Percentiles rank a stretch among this genome's conserved stretches.
These are phyloP conservation scores for Euphonia xanthogaster DNA, from an alignment of 2,797 vertebrate genomes.

Conservation along the genomic window DNA sequence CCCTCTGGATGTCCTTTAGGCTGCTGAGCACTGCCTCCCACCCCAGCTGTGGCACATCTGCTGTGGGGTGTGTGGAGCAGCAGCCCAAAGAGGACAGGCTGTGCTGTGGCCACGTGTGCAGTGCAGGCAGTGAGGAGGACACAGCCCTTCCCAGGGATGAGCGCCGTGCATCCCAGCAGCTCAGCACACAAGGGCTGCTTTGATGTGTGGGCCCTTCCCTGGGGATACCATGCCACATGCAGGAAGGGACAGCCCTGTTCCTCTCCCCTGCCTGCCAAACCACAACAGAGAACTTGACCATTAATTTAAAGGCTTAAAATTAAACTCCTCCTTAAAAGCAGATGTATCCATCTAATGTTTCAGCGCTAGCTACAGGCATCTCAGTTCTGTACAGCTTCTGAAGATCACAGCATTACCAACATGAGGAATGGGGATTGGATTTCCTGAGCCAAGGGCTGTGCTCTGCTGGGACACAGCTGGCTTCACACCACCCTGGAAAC, in stretches of 20 bases:
- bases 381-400: background rate
- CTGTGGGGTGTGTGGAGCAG: background rate
- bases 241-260: background rate
- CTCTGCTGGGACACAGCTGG: background rate
- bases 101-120: rapidly evolving
- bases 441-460: background rate
- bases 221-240: background rate
- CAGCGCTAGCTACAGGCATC: background rate
- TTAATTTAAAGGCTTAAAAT: background rate
- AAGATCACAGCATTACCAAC: background rate
- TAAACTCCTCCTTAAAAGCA: background rate
- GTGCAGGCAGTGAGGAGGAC: background rate
- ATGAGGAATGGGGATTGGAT: background rate
- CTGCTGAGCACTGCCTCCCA: background rate
- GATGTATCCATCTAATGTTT: background rate
- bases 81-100: background rate
- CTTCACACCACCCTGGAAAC: background rate
- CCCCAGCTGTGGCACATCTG: background rate
- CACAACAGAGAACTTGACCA: background rate
- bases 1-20: background rate
- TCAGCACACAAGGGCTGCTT: background rate
- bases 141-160: background rate
- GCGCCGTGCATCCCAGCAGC: background rate
- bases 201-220: background rate
- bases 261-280: background rate